phyloP scores from a whole-genome alignment of 2,888 invertebrate species.

The Drosophila nr. perissopoda region DNA sequence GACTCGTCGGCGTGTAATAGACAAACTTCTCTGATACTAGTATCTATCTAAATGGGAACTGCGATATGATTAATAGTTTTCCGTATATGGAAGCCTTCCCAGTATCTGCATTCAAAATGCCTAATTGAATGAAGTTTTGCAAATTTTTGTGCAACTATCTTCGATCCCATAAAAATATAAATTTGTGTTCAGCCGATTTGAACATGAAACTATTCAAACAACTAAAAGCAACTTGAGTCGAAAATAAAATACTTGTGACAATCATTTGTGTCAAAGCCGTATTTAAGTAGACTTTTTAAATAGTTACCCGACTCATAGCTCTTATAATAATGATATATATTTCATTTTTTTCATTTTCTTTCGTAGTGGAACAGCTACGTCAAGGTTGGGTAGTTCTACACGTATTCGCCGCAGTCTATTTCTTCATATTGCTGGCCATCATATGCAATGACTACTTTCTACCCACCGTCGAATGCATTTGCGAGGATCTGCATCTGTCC shows the following conservation, averaged over 20 bases:
- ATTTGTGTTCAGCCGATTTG: neutral
- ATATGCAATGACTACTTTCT: slow-evolving; percentile 97
- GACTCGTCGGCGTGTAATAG: slow-evolving; percentile 27
- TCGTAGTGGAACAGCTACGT: slow-evolving; percentile 87
- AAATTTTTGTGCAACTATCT: neutral
- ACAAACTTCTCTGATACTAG: slow-evolving; percentile 8
- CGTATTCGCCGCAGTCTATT: slow-evolving; percentile 91
- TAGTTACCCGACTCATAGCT: neutral
- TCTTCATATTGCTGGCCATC: slow-evolving; percentile 93
- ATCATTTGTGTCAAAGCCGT: neutral
- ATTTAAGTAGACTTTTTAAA: neutral
- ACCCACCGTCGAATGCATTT: slow-evolving; percentile 94
- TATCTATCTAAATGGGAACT: neutral
- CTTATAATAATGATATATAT: neutral
- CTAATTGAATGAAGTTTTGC: neutral
- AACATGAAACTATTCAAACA: slow-evolving; percentile 2
- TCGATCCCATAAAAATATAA: neutral
- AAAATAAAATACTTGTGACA: neutral
- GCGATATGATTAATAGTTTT: neutral
- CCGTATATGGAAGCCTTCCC: neutral
- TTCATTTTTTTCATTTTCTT: neutral
- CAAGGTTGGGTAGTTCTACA: slow-evolving; percentile 92
- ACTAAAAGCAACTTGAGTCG: neutral
- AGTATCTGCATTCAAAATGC: neutral
- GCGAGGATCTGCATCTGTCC: slow-evolving; percentile 91